Conservation (phyloP, 30 jellyfish, hydroid and myxozoan genomes). For the Chironex yamaguchii region DNA sequence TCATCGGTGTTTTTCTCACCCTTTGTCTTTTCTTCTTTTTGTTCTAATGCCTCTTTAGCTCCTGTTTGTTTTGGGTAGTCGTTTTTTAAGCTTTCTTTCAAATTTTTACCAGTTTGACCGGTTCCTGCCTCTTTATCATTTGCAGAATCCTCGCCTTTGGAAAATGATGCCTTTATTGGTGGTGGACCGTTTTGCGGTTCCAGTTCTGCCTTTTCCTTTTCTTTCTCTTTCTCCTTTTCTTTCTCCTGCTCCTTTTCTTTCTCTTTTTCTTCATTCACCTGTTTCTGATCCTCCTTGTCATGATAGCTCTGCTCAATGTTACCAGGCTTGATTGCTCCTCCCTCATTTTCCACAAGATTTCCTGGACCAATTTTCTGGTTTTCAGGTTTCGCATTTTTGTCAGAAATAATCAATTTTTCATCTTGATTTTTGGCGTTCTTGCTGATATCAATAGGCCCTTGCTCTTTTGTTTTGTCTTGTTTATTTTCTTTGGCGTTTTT, state of each 20-base stretch:
- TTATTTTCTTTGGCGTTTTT: constrained; percentile 10
- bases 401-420: too few species aligned
- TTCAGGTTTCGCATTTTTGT: too few species aligned
- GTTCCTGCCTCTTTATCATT: not conserved
- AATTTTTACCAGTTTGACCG: not conserved
- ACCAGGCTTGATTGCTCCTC: too few species aligned
- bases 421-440: constrained; percentile 11
- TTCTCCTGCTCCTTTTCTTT: constrained; percentile 16
- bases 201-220: not conserved
- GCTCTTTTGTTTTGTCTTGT: not conserved
- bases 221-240: not conserved
- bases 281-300: not conserved
- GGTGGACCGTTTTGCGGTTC: too few species aligned
- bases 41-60: not conserved
- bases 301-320: too few species aligned
- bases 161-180: not conserved
- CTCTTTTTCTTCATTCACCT: constrained; percentile 9
- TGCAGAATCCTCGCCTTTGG: not conserved
- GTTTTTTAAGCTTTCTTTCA: not conserved
- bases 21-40: not conserved
- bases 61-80: not conserved
- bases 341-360: too few species aligned
- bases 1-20: not conserved
- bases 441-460: not conserved
- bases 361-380: too few species aligned